phyloP scores from a whole-genome alignment of 2,797 vertebrate species.

The Halcyon smyrnensis region DNA sequence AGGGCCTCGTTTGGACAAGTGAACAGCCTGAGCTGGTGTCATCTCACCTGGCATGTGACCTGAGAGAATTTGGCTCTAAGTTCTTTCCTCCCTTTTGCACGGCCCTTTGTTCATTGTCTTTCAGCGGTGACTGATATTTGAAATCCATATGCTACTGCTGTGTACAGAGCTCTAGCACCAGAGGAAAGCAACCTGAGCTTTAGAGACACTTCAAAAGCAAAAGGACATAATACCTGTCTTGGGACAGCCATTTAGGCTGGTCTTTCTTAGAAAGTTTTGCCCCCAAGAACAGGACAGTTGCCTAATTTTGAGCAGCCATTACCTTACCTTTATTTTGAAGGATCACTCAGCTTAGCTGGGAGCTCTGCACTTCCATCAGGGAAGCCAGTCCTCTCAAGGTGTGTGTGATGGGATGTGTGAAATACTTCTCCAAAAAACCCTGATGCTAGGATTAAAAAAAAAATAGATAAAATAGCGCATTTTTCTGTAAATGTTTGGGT shows the following conservation, averaged over 20 bases:
- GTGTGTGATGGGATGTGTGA: neutral
- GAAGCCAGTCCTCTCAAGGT: neutral
- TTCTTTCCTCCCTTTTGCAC: conserved; percentile 43
- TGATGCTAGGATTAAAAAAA: neutral
- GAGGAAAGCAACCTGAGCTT: conserved; percentile 25
- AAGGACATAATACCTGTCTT: neutral
- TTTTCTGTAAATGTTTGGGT: neutral
- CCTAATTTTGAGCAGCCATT: neutral
- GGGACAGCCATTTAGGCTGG: neutral
- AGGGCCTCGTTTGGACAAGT: conserved; percentile 39
- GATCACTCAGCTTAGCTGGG: neutral
- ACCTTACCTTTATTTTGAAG: neutral
- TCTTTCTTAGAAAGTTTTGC: neutral
- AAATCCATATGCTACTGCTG: conserved; percentile 28
- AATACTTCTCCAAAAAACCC: neutral
- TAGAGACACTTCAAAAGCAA: neutral
- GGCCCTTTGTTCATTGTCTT: conserved; percentile 65
- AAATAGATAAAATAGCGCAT: neutral
- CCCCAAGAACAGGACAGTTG: neutral
- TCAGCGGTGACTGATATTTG: conserved; percentile 23
- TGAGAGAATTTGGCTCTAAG: conserved; percentile 49
- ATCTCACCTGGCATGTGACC: conserved; percentile 65
- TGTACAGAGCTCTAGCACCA: neutral
- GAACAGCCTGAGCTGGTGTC: conserved; percentile 52
- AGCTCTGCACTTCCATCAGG: neutral